Percentiles rank a stretch among this genome's conserved stretches.
Conservation (phyloP, 2,113 vertebrate species). For the Sebastes schlegelii region DNA sequence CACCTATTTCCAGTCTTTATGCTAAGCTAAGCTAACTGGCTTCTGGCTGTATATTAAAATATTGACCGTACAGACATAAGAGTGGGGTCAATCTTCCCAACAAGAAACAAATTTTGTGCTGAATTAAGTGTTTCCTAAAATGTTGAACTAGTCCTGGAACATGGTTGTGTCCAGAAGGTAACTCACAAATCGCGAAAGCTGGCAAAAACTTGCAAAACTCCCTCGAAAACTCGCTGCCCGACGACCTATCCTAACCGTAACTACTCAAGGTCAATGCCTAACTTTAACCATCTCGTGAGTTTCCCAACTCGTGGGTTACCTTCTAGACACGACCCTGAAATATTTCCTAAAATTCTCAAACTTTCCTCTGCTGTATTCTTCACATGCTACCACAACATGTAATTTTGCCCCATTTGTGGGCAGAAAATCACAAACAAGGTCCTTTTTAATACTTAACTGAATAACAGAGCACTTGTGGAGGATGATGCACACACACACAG, state of each 20-base stretch:
- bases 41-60: too few species aligned
- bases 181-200: too few species aligned
- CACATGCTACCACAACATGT: neutral
- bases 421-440: neutral
- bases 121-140: neutral
- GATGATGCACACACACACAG: neutral
- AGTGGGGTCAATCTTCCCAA: neutral
- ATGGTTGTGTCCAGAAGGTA: neutral
- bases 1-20: too few species aligned
- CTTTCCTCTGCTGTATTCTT: conserved; percentile 1
- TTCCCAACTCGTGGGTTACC: too few species aligned
- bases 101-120: neutral
- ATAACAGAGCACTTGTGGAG: conserved; percentile 23
- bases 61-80: too few species aligned
- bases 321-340: too few species aligned
- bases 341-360: neutral
- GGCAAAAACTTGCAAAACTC: too few species aligned
- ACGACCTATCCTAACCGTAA: too few species aligned
- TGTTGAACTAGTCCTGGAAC: neutral
- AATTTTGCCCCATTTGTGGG: neutral
- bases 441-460: neutral
- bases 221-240: too few species aligned
- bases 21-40: too few species aligned
- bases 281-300: too few species aligned
- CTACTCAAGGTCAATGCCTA: too few species aligned